A percentile compares a stretch with the other conserved stretches of the same genome.
Evolutionary conservation across 2,797 vertebrate genomes (phyloP).

Genomic region (Sciurus vulgaris): DNA sequence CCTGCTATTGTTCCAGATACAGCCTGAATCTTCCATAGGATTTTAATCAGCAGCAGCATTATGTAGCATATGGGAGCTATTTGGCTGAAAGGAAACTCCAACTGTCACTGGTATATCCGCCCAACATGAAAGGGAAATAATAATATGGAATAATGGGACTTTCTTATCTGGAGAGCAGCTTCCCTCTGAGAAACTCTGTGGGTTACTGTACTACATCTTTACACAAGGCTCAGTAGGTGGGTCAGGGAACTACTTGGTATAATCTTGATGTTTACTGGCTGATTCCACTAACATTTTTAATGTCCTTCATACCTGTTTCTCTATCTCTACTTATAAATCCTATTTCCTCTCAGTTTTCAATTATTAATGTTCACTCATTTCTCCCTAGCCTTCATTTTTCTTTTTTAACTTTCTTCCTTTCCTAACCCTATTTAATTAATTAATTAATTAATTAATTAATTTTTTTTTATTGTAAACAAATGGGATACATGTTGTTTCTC

Average conservation of each 20-base stretch:
- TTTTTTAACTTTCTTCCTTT: slow-evolving; percentile 30
- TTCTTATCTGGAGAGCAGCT: slow-evolving; percentile 66
- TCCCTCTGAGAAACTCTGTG: slow-evolving; percentile 68
- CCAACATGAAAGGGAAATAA: slow-evolving; percentile 76
- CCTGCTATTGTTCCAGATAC: slow-evolving; percentile 77
- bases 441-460: no score
- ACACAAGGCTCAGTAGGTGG: slow-evolving; percentile 6
- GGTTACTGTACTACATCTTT: slow-evolving; percentile 28
- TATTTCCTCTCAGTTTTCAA: neutral
- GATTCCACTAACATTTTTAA: neutral
- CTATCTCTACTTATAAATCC: neutral
- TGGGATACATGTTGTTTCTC: no score
- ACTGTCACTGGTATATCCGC: slow-evolving; percentile 71
- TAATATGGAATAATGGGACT: slow-evolving; percentile 55
- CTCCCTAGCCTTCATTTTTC: neutral
- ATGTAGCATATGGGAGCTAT: slow-evolving; percentile 81
- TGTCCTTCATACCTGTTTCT: slow-evolving; percentile 4
- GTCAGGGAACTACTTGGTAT: slow-evolving; percentile 26
- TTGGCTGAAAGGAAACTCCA: slow-evolving; percentile 81
- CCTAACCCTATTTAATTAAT: neutral
- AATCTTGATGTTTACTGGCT: slow-evolving; percentile 27
- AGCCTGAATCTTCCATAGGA: slow-evolving; percentile 73
- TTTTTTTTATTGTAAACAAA: no score
- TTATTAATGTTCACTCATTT: neutral
- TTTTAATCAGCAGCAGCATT: slow-evolving; percentile 80